A percentile compares a stretch with the other conserved stretches of the same genome.
Conservation (phyloP, 2,113 vertebrate species). For the Ceratotherium simum region DNA sequence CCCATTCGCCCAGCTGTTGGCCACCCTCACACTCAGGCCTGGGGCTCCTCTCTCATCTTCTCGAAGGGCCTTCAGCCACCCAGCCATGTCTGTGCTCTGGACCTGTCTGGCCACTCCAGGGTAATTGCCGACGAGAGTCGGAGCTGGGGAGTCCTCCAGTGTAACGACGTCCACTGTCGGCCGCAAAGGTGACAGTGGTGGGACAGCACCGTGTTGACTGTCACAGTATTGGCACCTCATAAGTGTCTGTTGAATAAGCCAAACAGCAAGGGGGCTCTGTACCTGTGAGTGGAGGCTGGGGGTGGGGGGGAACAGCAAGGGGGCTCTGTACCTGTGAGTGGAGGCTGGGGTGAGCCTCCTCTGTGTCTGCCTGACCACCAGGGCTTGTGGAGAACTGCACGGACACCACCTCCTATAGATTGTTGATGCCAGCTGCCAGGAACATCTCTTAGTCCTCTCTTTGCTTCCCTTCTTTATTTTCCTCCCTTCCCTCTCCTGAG, state of each 20-base stretch:
- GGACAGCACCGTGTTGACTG: too few relatives aligned
- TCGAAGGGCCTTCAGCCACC: not conserved
- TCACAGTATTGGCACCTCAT: rapidly evolving
- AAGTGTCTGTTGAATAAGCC: not conserved
- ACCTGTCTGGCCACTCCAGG: not conserved
- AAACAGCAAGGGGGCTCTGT: too few relatives aligned
- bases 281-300: too few relatives aligned
- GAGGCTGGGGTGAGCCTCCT: not conserved
- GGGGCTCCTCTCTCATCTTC: not conserved
- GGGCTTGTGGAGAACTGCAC: not conserved
- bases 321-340: too few relatives aligned
- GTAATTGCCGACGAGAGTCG: not conserved
- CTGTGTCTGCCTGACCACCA: not conserved
- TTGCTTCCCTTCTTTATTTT: not conserved
- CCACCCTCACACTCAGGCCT: not conserved
- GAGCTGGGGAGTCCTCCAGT: not conserved
- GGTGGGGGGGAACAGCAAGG: too few relatives aligned
- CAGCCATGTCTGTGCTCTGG: not conserved
- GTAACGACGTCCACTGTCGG: not conserved
- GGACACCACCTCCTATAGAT: rapidly evolving
- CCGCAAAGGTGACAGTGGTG: not conserved
- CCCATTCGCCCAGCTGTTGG: not conserved
- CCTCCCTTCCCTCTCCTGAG: not conserved
- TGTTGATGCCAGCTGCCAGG: not conserved
- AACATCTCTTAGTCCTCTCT: not conserved